Conservation (phyloP, 2,113 vertebrate species). For the Phyllopteryx taeniolatus region DNA sequence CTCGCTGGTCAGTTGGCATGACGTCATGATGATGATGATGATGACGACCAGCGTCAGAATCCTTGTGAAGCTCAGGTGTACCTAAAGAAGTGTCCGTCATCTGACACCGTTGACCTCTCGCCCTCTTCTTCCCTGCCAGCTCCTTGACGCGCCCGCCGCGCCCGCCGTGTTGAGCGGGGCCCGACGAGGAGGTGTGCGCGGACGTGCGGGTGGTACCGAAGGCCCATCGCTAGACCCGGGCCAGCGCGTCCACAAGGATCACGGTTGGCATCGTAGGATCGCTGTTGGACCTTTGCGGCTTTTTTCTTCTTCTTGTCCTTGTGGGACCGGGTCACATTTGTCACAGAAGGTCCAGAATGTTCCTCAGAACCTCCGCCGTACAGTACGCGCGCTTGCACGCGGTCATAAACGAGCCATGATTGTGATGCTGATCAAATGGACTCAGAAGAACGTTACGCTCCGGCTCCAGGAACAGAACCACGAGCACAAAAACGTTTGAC, state of each 20-base stretch:
- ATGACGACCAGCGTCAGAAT: background rate
- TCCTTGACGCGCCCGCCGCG: background rate
- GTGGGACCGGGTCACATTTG: background rate
- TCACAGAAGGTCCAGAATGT: background rate
- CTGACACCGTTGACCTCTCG: no score
- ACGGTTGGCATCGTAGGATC: background rate
- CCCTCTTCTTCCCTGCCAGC: background rate
- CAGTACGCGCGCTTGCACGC: background rate
- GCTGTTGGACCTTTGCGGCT: background rate
- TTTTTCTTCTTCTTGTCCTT: background rate
- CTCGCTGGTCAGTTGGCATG: slow-evolving; percentile 46
- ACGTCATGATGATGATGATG: background rate
- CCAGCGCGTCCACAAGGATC: background rate
- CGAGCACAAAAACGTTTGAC: no score
- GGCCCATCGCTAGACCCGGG: background rate
- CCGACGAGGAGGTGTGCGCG: background rate
- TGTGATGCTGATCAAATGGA: no score
- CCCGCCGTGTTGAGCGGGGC: background rate
- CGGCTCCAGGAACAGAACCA: no score
- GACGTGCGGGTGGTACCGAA: background rate
- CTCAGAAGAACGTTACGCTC: no score
- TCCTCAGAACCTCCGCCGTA: background rate
- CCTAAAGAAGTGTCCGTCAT: no score
- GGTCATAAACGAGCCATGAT: no score
- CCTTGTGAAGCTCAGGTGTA: no score